Evolutionary conservation across 1,140 invertebrate genomes (phyloP).

Genomic region (Euura lappo): DNA sequence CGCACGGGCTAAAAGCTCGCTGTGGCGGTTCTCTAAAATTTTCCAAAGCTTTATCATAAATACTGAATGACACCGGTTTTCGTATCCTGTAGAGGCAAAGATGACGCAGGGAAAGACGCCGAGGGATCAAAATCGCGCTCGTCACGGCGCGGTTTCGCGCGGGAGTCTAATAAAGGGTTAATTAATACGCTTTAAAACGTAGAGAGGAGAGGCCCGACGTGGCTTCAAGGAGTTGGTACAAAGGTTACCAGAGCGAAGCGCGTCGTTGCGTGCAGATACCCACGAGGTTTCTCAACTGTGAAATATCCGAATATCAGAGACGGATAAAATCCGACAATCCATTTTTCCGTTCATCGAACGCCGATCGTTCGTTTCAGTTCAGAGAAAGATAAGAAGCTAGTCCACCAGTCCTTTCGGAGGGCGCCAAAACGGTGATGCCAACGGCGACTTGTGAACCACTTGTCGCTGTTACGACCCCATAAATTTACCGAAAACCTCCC

Average conservation of each 20-base stretch:
- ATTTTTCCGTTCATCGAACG: not conserved
- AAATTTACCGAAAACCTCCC: conserved; percentile 50
- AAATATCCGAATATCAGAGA: too few species aligned
- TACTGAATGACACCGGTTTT: conserved; percentile 46
- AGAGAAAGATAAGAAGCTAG: conserved; percentile 27
- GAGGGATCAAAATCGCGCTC: conserved; percentile 45
- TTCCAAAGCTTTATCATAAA: conserved; percentile 54
- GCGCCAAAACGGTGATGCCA: conserved; percentile 55
- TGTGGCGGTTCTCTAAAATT: conserved; percentile 15
- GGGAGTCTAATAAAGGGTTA: conserved; percentile 58
- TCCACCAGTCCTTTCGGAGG: conserved; percentile 48
- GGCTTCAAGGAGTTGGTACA: not conserved
- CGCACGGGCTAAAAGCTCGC: not conserved
- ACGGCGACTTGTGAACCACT: conserved; percentile 62
- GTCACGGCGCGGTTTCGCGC: conserved; percentile 52
- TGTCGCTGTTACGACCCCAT: conserved; percentile 61
- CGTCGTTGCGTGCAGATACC: not conserved
- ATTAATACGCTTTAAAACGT: conserved; percentile 58
- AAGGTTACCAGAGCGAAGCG: not conserved
- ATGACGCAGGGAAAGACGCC: not conserved
- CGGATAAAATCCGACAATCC: too few species aligned
- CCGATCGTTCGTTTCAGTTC: conserved; percentile 52
- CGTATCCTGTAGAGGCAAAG: conserved; percentile 13
- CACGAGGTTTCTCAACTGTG: not conserved
- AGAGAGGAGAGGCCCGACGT: not conserved